Evolutionary conservation across 2,113 vertebrate genomes (phyloP), one percentile per base, ranked within the genome.

Genomic region (Hiodon alosoides): DNA sequence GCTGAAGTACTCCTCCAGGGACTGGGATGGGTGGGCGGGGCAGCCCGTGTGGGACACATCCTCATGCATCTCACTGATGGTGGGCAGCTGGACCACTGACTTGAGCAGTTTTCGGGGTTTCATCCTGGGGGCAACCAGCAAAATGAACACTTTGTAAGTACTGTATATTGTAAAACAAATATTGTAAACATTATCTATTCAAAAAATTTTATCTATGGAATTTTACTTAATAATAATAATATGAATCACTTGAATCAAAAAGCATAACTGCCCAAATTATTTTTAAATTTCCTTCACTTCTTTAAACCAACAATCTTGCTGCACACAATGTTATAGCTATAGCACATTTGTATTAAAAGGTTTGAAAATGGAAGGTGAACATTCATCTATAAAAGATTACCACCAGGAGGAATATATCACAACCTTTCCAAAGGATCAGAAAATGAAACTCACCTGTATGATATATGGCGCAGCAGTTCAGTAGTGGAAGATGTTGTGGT

Each of bases 11-110:
- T 91, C 91, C 6, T 93, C 89, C 48, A 85, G 76, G 54, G 89
- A 89, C 77, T 87, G 87, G 6, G 84, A 69, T 53, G 76, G 67
- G 47, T 54, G 59, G 57, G 11, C 53, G 1, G 81, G 78, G 64
- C 82, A 70, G 54, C 70, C 75, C n/a, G 66, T 71, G n/a, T 75
- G 76, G 64, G 76, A 31, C 3, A 58, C 60, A 77, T 92, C 90
- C 86, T 92, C 91, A 0, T 89, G 84, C 0, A 79, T 86, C 83
- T 92, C 91, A 0, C 83, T 88, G 58, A 92, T 92, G 51, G 91
- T 92, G 53, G 91, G 91, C 61, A 93, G 71, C 59, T 79, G 86
- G 81, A 87, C 82, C 74, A 84, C 79, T 8, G 84, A 82, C 51
- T 81, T 72, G 11, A 89, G 80, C 71, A 88, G 58, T 73, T 81